phyloP scores from a whole-genome alignment of 2,888 invertebrate species.

The Tinea pellionella region DNA sequence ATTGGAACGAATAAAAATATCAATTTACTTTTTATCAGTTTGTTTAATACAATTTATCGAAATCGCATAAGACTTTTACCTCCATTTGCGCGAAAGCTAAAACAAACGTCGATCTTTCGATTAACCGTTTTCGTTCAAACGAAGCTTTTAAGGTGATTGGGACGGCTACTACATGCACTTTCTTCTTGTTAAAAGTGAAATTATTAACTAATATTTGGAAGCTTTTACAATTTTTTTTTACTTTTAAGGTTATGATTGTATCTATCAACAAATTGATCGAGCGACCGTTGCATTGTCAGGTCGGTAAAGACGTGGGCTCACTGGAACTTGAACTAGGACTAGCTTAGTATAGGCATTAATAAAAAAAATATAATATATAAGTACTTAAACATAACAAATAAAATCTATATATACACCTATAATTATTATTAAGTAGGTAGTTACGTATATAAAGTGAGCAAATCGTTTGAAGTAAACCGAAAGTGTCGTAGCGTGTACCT shows the following conservation, averaged over 20 bases:
- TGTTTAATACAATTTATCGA: constrained; percentile 45
- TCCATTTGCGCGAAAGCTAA: constrained; percentile 41
- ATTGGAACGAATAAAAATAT: constrained; percentile 36
- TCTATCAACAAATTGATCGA: no score
- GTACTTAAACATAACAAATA: no score
- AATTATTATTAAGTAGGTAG: background rate
- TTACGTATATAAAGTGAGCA: background rate
- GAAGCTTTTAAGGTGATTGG: constrained; percentile 28
- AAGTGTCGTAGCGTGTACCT: background rate
- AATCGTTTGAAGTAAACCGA: background rate
- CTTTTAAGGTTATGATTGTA: no score
- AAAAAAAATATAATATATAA: no score
- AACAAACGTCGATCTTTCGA: constrained; percentile 24
- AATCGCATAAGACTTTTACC: constrained; percentile 44
- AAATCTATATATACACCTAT: no score
- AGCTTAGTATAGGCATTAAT: no score
- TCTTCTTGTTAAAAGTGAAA: constrained; percentile 19
- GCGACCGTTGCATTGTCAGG: no score
- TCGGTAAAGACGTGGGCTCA: no score
- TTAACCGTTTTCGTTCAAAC: constrained; percentile 14
- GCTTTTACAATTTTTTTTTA: no score
- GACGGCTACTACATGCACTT: constrained; percentile 21
- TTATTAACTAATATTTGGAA: background rate
- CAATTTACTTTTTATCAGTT: constrained; percentile 45
- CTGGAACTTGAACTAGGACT: no score